Evolutionary conservation across 2,888 invertebrate genomes (phyloP), one percentile per base, ranked within the genome.

Genomic region (Lagria hirta): DNA sequence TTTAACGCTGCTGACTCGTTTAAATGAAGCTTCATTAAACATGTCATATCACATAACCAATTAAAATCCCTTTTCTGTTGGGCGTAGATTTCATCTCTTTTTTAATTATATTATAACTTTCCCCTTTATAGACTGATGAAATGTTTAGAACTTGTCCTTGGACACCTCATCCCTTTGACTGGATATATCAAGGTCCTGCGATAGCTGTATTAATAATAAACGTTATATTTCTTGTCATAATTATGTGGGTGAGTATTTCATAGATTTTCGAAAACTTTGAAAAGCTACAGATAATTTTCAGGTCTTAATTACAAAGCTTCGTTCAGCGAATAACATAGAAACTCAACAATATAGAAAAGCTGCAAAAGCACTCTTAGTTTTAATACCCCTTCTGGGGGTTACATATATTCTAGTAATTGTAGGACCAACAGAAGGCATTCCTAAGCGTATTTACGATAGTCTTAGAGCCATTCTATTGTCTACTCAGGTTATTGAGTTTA

Each of bases 261-360:
- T 4, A 10, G 29, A 20, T 14, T 10, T 4, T 4, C 17, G 2
- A 22, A 15, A 13, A 8, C n/a, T n/a, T n/a, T n/a, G n/a, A n/a
- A n/a, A n/a, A n/a, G n/a, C n/a, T n/a, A n/a, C n/a, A n/a, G n/a
- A 22, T 4, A 11, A 27, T 67, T 51, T 66, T 54, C 69, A 92
- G 91, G 91, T 94, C 27, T 76, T 94, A 55, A 91, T 94, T 65
- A 93, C 91, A 22, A 94, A 94, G 64, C 77, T 94, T 3, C 81
- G 91, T 32, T 91, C 92, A 16, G 88, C 92, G 11, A 90, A 88
- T 64, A 88, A 86, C 3, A 77, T 86, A 23, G 92, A 93, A 70
- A 90, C 90, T 2, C 85, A 89, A 60, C 92, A 92, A 68, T 88
- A 88, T 69, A 76, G 88, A 47, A 91, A 90, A 70, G 91, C 91